phyloP scores from a whole-genome alignment of 2,888 invertebrate genomes.

The Drosophila colorata region DNA sequence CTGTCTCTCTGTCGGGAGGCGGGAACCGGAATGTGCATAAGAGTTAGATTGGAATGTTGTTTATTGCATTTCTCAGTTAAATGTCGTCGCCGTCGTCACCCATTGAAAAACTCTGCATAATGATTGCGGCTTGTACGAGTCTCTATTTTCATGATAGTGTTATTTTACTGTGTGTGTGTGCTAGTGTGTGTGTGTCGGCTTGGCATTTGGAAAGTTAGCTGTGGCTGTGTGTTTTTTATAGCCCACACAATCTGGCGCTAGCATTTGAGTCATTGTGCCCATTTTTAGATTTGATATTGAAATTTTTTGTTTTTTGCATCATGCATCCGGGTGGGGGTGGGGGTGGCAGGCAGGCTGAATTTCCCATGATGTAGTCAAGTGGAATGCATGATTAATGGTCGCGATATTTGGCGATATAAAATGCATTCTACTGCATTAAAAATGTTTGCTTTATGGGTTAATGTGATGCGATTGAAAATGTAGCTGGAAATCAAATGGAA shows the following conservation, averaged over 20 bases:
- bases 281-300: slow-evolving; percentile 62
- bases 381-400: slow-evolving; percentile 42
- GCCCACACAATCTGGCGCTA: slow-evolving; percentile 54
- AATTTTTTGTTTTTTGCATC: slow-evolving; percentile 66
- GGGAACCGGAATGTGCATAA: slow-evolving; percentile 32
- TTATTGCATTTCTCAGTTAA: slow-evolving; percentile 74
- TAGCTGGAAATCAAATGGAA: not conserved
- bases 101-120: slow-evolving; percentile 62
- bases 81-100: slow-evolving; percentile 54
- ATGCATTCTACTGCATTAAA: slow-evolving; percentile 6
- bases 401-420: slow-evolving; percentile 20
- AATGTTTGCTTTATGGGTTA: slow-evolving; percentile 7
- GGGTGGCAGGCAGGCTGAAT: not conserved
- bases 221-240: slow-evolving; percentile 55
- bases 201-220: slow-evolving; percentile 71
- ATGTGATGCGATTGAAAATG: not conserved
- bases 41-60: slow-evolving; percentile 73
- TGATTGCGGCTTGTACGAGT: slow-evolving; percentile 50
- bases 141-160: slow-evolving; percentile 17
- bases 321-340: slow-evolving; percentile 54
- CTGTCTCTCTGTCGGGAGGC: not conserved
- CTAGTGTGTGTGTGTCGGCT: slow-evolving; percentile 16
- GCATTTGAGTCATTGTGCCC: slow-evolving; percentile 65
- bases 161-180: slow-evolving; percentile 8
- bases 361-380: slow-evolving; percentile 27